Evolutionary conservation across 2,888 invertebrate genomes (phyloP).

Genomic region (Pachycephus smyrnensis): DNA sequence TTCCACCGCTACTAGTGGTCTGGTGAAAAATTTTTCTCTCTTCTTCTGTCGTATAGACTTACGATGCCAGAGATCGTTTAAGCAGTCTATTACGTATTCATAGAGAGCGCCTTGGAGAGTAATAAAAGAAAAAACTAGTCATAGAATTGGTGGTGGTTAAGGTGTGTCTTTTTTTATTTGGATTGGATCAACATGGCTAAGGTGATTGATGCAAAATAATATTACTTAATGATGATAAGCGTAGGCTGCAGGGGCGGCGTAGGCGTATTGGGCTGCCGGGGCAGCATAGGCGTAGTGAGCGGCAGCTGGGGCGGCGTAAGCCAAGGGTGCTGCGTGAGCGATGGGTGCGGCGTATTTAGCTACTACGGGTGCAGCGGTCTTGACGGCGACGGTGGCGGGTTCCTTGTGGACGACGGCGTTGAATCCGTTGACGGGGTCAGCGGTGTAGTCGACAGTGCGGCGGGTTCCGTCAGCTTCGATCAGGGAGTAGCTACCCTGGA

Average conservation of each 20-base stretch:
- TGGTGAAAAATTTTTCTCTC: too few relatives aligned
- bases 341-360: conserved; percentile 30
- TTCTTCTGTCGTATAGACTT: too few relatives aligned
- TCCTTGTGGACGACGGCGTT: conserved; percentile 59
- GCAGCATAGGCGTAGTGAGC: conserved; percentile 13
- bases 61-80: too few relatives aligned
- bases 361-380: conserved; percentile 59
- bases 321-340: conserved; percentile 41
- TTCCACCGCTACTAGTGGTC: too few relatives aligned
- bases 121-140: too few relatives aligned
- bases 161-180: too few relatives aligned
- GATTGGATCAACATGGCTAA: too few relatives aligned
- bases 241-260: conserved; percentile 42
- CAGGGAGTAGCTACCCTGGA: conserved; percentile 55
- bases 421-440: conserved; percentile 45
- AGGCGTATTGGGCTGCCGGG: conserved; percentile 15
- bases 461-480: conserved; percentile 52
- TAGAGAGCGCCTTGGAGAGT: too few relatives aligned
- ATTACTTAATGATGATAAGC: conserved; percentile 1
- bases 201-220: too few relatives aligned
- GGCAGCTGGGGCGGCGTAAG: conserved; percentile 25
- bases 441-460: conserved; percentile 51
- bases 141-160: too few relatives aligned
- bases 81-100: too few relatives aligned
- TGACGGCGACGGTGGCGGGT: conserved; percentile 51